Base-by-base conservation (phyloP, 1,140 invertebrate genomes). In the Mya arenaria region DNA sequence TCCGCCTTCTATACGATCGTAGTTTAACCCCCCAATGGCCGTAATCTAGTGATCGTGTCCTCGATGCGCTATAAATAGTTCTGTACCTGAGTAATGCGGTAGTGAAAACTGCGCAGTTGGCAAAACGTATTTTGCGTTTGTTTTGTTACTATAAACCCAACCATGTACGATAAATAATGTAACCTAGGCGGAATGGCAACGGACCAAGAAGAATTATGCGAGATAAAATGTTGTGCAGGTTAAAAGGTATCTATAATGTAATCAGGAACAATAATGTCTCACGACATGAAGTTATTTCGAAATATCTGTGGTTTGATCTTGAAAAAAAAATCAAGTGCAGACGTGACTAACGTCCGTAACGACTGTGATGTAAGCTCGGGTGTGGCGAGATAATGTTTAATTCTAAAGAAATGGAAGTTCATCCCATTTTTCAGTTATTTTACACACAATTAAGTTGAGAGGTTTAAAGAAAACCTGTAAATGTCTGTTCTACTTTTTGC, bases 101-200 rank as follows among this genome's bases (percentile, higher is more conserved):
- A 75, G 73, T 75, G 73, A 65, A 52, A 75, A 75, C 32, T 75
- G 60, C 73, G 73, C 60, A 75, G 73, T 75, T 75, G 56, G 73
- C 60, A 23, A 52, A 52, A 52, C 25, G 25, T 23, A 52, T 52
- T n/a, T 23, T 75, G 37, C 58, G 44, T 17, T n/a, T 73, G 71
- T 56, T 62, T 63, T 75, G 73, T 75, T 75, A 62, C 73, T 75
- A 65, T 75, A 62, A 39, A 75, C 73, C 58, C 3, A 23, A 17
- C 48, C 48, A 1, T 10, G 48, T 23, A 41, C 41, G 48, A 36
- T 75, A 75, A 75, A 75, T 58, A 75, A 41, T 44, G 39, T 39
- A 41, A 19, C 34, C 30, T 37, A 4, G 36, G 37, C 41, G 60
- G 19, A 75, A 60, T 60, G 60, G 60, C 69, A 72, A 56, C 52